Percentiles rank a stretch among this genome's conserved stretches.
These are phyloP conservation scores for Thermophis baileyi DNA, from an alignment of 2,113 vertebrate genomes.

Conservation along the genomic window DNA sequence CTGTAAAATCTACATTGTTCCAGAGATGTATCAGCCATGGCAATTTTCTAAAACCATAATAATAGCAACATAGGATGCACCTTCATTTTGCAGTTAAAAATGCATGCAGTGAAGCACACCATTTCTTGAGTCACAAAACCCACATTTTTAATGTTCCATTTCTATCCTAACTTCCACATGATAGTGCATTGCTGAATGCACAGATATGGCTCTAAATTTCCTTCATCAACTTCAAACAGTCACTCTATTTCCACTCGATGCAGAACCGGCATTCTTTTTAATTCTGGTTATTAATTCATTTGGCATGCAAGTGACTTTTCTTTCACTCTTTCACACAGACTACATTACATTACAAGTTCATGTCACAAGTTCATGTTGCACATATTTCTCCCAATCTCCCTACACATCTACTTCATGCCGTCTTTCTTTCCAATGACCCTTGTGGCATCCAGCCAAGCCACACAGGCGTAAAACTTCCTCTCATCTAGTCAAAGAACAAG, in stretches of 20 bases:
- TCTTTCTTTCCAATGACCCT: no score
- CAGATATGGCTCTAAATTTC: neutral
- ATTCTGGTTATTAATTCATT: neutral
- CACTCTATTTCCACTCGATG: neutral
- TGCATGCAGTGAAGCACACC: neutral
- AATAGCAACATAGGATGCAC: neutral
- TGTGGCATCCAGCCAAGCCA: neutral
- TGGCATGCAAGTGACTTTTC: neutral
- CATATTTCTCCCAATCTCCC: neutral
- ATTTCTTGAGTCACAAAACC: neutral
- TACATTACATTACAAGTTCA: neutral
- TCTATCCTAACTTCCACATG: neutral
- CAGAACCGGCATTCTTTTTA: neutral
- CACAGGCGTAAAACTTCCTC: neutral
- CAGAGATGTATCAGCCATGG: neutral
- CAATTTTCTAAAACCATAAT: neutral
- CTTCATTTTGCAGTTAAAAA: neutral
- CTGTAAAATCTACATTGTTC: neutral
- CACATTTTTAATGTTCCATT: neutral
- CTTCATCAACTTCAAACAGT: neutral
- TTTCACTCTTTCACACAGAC: neutral
- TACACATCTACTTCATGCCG: no score
- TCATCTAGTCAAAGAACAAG: neutral
- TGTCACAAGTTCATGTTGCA: neutral
- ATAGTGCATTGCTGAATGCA: neutral